Evolutionary conservation across 1,140 invertebrate species (phyloP), one percentile per base, ranked within the genome.

Genomic region (Panulirus ornatus): DNA sequence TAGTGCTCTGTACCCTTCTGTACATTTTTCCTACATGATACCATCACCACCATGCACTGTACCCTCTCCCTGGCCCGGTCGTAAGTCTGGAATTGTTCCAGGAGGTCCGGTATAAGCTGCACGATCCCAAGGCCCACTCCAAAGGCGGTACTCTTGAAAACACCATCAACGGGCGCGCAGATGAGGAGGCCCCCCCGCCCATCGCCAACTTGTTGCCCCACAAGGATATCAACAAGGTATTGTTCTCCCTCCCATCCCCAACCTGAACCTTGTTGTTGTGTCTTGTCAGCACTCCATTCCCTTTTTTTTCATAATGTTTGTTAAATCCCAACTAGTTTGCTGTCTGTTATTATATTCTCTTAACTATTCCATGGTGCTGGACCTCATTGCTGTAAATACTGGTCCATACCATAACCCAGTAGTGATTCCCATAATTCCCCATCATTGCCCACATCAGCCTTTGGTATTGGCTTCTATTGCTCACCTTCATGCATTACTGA

Each of bases 51-150:
- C 58, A 27, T 0, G 14, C 54, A 11, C 38, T 40, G 38, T 78
- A 14, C 44, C 34, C 16, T 44, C 8, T 66, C 63, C 90, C 84
- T n/a, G 51, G 87, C 85, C 86, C 58, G 54, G 71, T 79, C 79
- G 91, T 91, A 94, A 87, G 91, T 71, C 78, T 40, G 94, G 94
- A 54, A 93, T 91, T 91, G 88, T 93, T 95, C 95, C 96, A 98
- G 97, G 97, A 98, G 96, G 97, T 98, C 94, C 96, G 97, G 93
- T 98, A 97, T 95, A 98, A 98, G 95, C 97, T 98, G 86, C 97
- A 98, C 94, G 97, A 98, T 95, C 97, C 97, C 16, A 98, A 98
- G 94, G 97, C 96, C 93, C 97, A 98, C 94, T 97, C 97, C 93
- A 98, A 98, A 95, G 97, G 97, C 79, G 97, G 97, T 40, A 97